Evolutionary conservation across 1,140 invertebrate genomes (phyloP).

Genomic region (Zelostemma sp.): DNA sequence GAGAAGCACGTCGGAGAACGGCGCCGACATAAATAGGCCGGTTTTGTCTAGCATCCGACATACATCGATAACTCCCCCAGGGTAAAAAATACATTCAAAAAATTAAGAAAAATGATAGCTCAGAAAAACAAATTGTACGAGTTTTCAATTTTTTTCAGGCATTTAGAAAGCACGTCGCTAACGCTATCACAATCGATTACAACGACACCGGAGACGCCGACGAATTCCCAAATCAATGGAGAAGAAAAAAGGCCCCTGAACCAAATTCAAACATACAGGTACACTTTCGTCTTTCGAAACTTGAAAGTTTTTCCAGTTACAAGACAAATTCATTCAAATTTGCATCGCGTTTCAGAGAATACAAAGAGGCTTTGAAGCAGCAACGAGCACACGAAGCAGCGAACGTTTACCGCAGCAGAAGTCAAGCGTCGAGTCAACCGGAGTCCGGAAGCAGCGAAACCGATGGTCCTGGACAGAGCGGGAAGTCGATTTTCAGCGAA

Average conservation of each 20-base stretch:
- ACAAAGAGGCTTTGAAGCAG: slow-evolving; percentile 88
- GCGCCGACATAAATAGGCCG: slow-evolving; percentile 55
- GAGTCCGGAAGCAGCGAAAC: slow-evolving; percentile 59
- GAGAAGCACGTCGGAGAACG: slow-evolving; percentile 62
- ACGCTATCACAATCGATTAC: slow-evolving; percentile 48
- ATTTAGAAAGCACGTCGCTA: slow-evolving; percentile 58
- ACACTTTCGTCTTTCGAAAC: slow-evolving; percentile 36
- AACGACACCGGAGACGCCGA: slow-evolving; percentile 53
- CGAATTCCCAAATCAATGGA: slow-evolving; percentile 69
- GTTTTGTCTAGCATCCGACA: slow-evolving; percentile 55
- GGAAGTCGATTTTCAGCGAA: slow-evolving; percentile 61
- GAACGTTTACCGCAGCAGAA: slow-evolving; percentile 78
- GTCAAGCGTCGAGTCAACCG: slow-evolving; percentile 56
- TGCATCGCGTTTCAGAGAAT: slow-evolving; percentile 75
- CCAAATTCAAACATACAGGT: slow-evolving; percentile 89
- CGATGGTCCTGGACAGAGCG: slow-evolving; percentile 39
- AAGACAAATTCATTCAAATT: too few relatives aligned
- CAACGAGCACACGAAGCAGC: slow-evolving; percentile 82
- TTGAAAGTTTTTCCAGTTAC: neutral
- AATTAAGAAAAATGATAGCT: neutral
- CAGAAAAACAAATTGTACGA: neutral
- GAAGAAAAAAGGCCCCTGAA: slow-evolving; percentile 79
- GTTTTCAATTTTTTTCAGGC: slow-evolving; percentile 48
- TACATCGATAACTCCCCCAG: slow-evolving; percentile 61
- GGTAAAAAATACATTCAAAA: slow-evolving; percentile 48